Conservation (phyloP, 2,888 invertebrate species). For the Ephialtes manifestator region DNA sequence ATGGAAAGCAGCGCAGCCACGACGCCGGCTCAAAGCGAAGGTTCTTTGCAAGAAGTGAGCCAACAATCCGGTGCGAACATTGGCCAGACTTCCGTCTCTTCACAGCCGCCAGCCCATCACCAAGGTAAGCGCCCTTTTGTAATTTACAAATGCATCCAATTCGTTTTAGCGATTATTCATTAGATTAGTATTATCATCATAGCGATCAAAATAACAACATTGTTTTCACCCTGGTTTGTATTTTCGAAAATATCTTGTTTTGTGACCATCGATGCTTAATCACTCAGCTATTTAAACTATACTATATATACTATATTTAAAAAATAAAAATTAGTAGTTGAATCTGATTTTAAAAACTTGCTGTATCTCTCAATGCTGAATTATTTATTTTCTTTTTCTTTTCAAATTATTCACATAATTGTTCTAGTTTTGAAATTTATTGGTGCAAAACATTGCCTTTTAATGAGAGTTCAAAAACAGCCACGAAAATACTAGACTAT, state of each 20-base stretch:
- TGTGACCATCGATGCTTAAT: neutral
- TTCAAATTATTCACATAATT: neutral
- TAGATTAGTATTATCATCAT: neutral
- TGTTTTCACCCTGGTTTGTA: neutral
- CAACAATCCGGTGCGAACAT: conserved; percentile 81
- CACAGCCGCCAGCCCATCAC: conserved; percentile 81
- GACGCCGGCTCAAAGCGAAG: conserved; percentile 82
- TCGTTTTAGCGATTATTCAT: neutral
- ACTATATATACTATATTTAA: too few species aligned
- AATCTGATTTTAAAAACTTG: neutral
- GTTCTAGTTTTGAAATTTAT: neutral
- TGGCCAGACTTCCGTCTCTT: conserved; percentile 79
- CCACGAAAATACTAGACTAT: too few species aligned
- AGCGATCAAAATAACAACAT: neutral
- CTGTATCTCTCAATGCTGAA: neutral
- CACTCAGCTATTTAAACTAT: too few species aligned
- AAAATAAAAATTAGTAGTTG: too few species aligned
- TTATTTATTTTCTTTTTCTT: neutral
- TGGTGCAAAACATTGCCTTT: neutral
- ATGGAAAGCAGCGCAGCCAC: conserved; percentile 83
- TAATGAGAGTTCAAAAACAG: too few species aligned
- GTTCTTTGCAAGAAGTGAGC: conserved; percentile 82
- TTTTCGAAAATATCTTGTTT: neutral
- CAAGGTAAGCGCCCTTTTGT: conserved; percentile 78
- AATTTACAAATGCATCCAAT: conserved; percentile 12